Conservation (phyloP, 2,888 invertebrate species). For the Lasioglossum morio region DNA sequence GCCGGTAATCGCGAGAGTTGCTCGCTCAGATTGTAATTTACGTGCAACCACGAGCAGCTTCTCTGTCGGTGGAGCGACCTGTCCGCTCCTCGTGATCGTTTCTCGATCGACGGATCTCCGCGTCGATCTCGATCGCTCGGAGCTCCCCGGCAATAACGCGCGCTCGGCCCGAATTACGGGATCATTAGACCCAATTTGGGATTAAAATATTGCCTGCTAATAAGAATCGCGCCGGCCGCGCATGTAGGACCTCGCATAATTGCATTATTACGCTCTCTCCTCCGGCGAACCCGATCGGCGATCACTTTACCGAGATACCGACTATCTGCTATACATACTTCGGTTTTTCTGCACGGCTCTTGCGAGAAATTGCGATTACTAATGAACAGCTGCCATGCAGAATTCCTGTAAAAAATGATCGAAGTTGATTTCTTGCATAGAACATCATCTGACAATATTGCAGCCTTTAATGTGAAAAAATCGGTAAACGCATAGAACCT, state of each 20-base stretch:
- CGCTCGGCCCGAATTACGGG: constrained; percentile 69
- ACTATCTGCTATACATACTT: neutral
- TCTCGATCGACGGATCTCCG: neutral
- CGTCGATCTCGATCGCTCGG: constrained; percentile 9
- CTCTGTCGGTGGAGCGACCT: constrained; percentile 20
- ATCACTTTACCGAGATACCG: neutral
- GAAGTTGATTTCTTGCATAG: too few species aligned
- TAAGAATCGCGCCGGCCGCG: constrained; percentile 76
- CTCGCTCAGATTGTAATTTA: constrained; percentile 34
- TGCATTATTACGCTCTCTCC: constrained; percentile 69
- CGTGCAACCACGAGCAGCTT: constrained; percentile 10
- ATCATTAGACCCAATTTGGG: constrained; percentile 79
- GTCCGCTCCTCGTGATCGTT: constrained; percentile 41
- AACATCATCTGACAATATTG: neutral
- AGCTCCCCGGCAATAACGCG: constrained; percentile 62
- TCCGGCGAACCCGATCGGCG: neutral
- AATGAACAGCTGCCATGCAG: neutral
- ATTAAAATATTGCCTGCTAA: constrained; percentile 83
- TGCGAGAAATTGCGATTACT: neutral
- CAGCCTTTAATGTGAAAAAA: too few species aligned
- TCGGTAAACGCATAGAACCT: neutral
- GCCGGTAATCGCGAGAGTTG: constrained; percentile 25
- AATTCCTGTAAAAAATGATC: too few species aligned
- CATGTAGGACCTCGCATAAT: constrained; percentile 74
- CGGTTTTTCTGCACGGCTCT: neutral